Evolutionary conservation across 2,888 invertebrate genomes (phyloP).

Genomic region (Byasa hedistus): DNA sequence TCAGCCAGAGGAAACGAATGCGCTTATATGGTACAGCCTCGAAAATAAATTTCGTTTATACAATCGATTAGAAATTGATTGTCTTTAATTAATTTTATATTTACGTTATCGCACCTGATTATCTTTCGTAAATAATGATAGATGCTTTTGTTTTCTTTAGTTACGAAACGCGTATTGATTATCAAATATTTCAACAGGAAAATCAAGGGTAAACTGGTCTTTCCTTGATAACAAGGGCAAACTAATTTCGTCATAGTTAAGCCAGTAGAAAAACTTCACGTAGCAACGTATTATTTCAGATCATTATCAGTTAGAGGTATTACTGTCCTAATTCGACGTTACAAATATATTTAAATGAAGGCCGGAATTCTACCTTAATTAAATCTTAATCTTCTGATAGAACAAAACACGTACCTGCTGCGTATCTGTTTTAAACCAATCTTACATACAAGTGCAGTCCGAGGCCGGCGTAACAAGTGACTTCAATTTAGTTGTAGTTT

Average conservation of each 20-base stretch:
- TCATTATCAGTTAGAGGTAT: not conserved
- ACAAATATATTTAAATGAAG: not conserved
- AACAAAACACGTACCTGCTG: not conserved
- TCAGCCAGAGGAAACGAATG: not conserved
- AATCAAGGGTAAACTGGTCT: constrained; percentile 1
- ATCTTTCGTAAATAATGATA: constrained; percentile 3
- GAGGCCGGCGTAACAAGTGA: not conserved
- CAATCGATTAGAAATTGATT: constrained; percentile 13
- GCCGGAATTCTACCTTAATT: not conserved
- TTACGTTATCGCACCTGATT: constrained; percentile 14
- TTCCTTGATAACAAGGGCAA: not conserved
- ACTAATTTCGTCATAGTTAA: not conserved
- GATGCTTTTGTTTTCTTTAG: constrained; percentile 8
- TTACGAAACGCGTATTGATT: constrained; percentile 1
- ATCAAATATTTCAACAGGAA: constrained; percentile 4
- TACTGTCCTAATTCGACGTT: not conserved
- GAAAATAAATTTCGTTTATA: constrained; percentile 3
- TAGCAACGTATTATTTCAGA: not conserved
- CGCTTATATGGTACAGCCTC: not conserved
- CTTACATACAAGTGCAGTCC: too few species aligned
- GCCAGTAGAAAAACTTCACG: not conserved
- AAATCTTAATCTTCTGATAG: not conserved
- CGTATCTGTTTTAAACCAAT: not conserved
- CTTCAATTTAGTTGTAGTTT: not conserved
- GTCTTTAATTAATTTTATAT: constrained; percentile 7